Percentiles rank a stretch among this genome's conserved stretches.
These are phyloP conservation scores for Anadara kagoshimensis DNA, from an alignment of 1,140 invertebrate species.

Conservation along the genomic window DNA sequence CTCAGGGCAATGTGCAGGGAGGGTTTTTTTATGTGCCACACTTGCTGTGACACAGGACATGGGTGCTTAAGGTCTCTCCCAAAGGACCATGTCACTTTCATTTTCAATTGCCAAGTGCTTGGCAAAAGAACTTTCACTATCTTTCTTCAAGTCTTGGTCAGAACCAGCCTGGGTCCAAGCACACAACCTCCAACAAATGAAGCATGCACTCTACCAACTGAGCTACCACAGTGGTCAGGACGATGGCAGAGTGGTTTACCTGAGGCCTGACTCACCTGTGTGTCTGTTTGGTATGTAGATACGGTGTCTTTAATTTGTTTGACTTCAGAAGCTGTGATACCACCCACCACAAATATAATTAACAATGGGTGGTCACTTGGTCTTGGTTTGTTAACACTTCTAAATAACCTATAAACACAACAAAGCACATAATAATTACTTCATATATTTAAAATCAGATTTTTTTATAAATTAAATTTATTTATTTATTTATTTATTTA, in stretches of 20 bases:
- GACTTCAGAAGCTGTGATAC: constrained; percentile 58
- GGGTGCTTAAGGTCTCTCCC: no score
- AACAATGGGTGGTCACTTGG: constrained; percentile 61
- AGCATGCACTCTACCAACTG: neutral
- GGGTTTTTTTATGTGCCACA: no score
- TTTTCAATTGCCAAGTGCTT: no score
- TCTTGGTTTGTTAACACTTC: constrained; percentile 57
- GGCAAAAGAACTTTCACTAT: no score
- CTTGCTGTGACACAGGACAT: no score
- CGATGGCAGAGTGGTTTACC: neutral
- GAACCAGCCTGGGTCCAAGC: neutral
- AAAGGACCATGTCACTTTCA: no score
- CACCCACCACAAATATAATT: constrained; percentile 63
- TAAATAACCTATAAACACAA: constrained; percentile 56
- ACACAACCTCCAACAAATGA: neutral
- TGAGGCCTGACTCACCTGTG: constrained; percentile 30
- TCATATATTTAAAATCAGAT: constrained; percentile 1
- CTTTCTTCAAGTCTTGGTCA: no score
- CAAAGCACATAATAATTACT: neutral
- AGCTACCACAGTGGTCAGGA: neutral
- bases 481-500: neutral
- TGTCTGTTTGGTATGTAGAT: constrained; percentile 36
- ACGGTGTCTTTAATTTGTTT: constrained; percentile 58
- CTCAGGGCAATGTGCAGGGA: no score
- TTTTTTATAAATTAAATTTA: neutral